Evolutionary conservation across 1,140 invertebrate species (phyloP), one percentile per base, ranked within the genome.

Genomic region (Schlechtendalia chinensis): DNA sequence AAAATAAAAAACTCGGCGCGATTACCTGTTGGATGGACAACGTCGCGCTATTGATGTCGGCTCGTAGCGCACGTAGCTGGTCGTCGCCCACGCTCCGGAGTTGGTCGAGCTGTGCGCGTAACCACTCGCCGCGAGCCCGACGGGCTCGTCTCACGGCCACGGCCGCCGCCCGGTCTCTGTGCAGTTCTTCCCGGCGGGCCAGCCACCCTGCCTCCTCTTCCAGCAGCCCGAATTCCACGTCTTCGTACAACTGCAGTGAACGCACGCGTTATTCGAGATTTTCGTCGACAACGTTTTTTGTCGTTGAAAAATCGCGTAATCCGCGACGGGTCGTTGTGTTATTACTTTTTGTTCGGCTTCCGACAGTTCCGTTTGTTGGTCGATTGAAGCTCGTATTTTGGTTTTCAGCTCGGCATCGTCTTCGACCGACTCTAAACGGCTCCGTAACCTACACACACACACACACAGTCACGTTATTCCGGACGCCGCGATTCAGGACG

Each of bases 141-240:
- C 91, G 88, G 1, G 88, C 86, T 67, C 91, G 89, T 45, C 92
- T 90, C 83, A 89, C 89, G 81, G 89, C 87, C 12, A 89, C 88
- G 17, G 93, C 86, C 50, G 91, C 89, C 58, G 89, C 89, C 67
- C 94, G 88, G 85, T 92, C 92, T 83, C 92, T 90, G 84, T 94
- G 92, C 8, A 95, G 83, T 84, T 95, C 93, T 86, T 96, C 94
- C 74, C 93, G 88, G 19, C 90, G 90, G n/a, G 92, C 91, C 77
- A 93, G 88, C 88, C 91, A 88, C 84, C 94, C 93, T 1, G 94
- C 93, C 85, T 95, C 93, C 84, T 94, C 93, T 87, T 98, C 96
- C 81, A 97, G 88, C 85, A 97, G 93, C 84, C 95, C 93, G 86
- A 97, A 98, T 86, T 98, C 96, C 22, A 96, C 87, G 85, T 97